Conservation (phyloP, 2,113 vertebrate genomes). For the Dasyprocta punctata region DNA sequence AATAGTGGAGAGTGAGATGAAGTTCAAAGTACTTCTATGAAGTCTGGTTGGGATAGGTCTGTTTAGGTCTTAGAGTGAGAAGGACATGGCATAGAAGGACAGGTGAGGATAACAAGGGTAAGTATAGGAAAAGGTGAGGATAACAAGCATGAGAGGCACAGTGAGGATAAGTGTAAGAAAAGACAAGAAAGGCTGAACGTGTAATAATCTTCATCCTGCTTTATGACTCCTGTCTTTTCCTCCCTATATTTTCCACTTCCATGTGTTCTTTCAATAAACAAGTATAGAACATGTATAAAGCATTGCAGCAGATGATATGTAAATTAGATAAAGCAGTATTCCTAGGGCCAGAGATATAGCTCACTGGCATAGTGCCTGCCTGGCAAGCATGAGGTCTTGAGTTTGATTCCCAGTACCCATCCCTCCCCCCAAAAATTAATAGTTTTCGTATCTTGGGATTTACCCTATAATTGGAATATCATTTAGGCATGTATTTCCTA, state of each 20-base stretch:
- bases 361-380: no score
- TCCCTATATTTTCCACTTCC: not conserved
- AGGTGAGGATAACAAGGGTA: not conserved
- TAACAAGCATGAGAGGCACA: not conserved
- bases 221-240: not conserved
- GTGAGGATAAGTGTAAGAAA: fast-evolving
- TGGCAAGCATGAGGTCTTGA: no score
- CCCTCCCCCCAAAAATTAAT: no score
- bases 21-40: not conserved
- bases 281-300: not conserved
- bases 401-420: no score
- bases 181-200: not conserved
- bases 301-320: not conserved
- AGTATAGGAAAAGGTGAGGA: not conserved
- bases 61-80: not conserved
- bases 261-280: not conserved
- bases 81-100: not conserved
- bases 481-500: not conserved
- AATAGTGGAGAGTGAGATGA: not conserved
- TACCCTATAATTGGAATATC: not conserved
- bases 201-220: not conserved
- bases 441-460: not conserved
- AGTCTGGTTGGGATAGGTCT: not conserved
- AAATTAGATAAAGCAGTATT: not conserved
- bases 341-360: no score